These are phyloP conservation scores for Sarotherodon lohbergeri DNA, from an alignment of 2,113 vertebrate species.

Conservation along the genomic window DNA sequence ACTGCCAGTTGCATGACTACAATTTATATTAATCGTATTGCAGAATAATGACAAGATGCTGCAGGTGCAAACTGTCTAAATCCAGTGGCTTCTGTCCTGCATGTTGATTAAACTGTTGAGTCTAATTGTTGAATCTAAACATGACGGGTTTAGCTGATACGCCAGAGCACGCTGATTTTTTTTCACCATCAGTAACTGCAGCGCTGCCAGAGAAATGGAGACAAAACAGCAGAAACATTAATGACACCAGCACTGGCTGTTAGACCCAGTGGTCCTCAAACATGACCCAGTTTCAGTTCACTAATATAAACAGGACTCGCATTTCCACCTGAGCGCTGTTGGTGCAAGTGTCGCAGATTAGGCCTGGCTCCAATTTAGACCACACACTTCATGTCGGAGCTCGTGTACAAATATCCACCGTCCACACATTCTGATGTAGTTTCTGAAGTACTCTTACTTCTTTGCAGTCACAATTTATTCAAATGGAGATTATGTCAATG, in stretches of 20 bases:
- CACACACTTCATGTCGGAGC: background rate
- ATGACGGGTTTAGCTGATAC: background rate
- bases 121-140: background rate
- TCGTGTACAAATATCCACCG: fast-evolving
- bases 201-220: background rate
- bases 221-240: background rate
- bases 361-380: background rate
- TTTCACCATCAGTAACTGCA: background rate
- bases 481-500: background rate
- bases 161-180: background rate
- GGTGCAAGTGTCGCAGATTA: background rate
- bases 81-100: background rate
- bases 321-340: slow-evolving; percentile 6
- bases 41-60: background rate
- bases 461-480: background rate
- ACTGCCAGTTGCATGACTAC: background rate
- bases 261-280: slow-evolving; percentile 13
- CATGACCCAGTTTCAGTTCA: slow-evolving; percentile 29
- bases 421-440: background rate
- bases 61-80: background rate
- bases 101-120: background rate
- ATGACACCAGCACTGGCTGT: background rate
- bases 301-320: slow-evolving; percentile 6
- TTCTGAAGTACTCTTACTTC: background rate
- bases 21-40: background rate